Conservation (phyloP, 2,888 invertebrate genomes). For the Agapostemon virescens region DNA sequence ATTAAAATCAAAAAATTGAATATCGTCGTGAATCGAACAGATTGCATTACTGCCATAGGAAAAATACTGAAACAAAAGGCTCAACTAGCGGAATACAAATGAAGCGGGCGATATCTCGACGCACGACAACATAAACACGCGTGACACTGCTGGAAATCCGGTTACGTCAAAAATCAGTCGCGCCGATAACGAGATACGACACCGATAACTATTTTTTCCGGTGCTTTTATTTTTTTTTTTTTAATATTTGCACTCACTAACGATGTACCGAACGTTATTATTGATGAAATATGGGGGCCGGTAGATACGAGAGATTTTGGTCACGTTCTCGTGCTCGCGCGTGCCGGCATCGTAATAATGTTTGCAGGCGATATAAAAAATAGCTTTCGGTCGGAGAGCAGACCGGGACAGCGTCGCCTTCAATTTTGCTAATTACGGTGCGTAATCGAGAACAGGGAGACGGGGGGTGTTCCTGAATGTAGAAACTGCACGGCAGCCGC, state of each 20-base stretch:
- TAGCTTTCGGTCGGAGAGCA: background rate
- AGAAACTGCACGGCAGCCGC: background rate
- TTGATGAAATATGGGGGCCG: constrained; percentile 5
- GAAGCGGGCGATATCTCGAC: background rate
- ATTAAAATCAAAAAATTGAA: background rate
- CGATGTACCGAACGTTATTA: constrained; percentile 22
- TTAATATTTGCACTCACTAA: constrained; percentile 30
- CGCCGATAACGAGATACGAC: constrained; percentile 36
- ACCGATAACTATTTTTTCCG: constrained; percentile 1
- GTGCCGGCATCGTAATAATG: constrained; percentile 6
- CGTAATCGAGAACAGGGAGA: constrained; percentile 25
- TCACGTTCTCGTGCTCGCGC: background rate
- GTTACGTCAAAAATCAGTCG: constrained; percentile 42
- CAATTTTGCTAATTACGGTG: constrained; percentile 37
- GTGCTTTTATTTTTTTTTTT: background rate
- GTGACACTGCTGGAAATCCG: constrained; percentile 8
- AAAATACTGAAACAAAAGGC: background rate
- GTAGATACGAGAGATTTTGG: background rate
- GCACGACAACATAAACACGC: constrained; percentile 10
- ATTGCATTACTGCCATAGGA: background rate
- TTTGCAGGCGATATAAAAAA: constrained; percentile 7
- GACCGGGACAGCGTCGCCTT: background rate
- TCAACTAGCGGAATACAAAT: background rate
- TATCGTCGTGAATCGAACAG: background rate
- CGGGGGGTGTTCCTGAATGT: background rate